Percentiles rank a stretch among this genome's conserved stretches.
Evolutionary conservation across 2,888 invertebrate genomes (phyloP).

Genomic region (Pachycephus smyrnensis): DNA sequence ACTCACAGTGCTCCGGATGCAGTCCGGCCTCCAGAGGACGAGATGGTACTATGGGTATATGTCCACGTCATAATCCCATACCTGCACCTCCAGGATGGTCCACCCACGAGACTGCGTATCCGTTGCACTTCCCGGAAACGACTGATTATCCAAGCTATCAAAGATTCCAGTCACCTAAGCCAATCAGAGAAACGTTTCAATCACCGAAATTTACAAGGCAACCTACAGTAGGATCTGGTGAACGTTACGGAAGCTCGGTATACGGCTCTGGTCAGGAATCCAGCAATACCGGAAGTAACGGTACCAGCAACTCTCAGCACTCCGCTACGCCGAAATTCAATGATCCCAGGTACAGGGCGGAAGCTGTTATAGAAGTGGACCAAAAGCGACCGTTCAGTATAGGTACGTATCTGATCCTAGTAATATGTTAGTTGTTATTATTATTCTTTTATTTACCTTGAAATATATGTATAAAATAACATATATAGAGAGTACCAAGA

Average conservation of each 20-base stretch:
- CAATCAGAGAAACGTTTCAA: slow-evolving; percentile 5
- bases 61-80: slow-evolving; percentile 54
- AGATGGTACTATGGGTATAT: slow-evolving; percentile 44
- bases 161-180: slow-evolving; percentile 55
- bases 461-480: neutral
- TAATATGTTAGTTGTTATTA: neutral
- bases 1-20: slow-evolving; percentile 50
- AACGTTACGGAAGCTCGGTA: slow-evolving; percentile 56
- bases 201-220: slow-evolving; percentile 28
- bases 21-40: slow-evolving; percentile 44
- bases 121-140: slow-evolving; percentile 35
- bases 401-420: neutral
- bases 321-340: slow-evolving; percentile 42
- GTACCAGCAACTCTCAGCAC: slow-evolving; percentile 42
- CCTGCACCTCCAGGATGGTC: slow-evolving; percentile 64
- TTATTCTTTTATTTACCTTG: neutral
- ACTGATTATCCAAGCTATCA: slow-evolving; percentile 50
- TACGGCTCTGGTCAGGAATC: slow-evolving; percentile 46
- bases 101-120: slow-evolving; percentile 46
- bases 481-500: slow-evolving; percentile 80
- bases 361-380: slow-evolving; percentile 74
- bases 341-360: slow-evolving; percentile 69
- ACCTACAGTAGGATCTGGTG: slow-evolving; percentile 52
- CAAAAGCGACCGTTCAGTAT: slow-evolving; percentile 78
- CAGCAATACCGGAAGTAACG: slow-evolving; percentile 42